Evolutionary conservation across 2,888 invertebrate genomes (phyloP), one percentile per base, ranked within the genome.

Genomic region (Cenopis cana): DNA sequence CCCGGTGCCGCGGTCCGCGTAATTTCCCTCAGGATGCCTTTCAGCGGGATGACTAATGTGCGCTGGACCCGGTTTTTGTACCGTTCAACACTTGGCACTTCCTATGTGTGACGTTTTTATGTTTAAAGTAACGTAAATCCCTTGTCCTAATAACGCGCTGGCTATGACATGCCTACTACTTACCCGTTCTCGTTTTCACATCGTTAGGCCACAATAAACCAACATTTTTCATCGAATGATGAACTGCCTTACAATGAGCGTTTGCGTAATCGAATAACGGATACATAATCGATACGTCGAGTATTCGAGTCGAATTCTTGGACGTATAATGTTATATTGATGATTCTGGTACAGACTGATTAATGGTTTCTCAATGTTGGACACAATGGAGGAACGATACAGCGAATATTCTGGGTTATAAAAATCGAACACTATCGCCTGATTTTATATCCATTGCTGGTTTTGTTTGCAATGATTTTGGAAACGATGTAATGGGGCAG

Each of bases 241-340:
- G 85, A 83, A 91, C 89, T 84, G 81, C 87, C 85, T 80, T 81
- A 88, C 87, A 88, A 88, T 85, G 80, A 83, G 76, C 84, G 82
- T 84, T 84, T 78, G 82, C 85, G 82, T 91, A 91, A 92, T 90
- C 90, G 91, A 91, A 90, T 93, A 88, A 91, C 85, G 85, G 83
- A 88, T 89, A 89, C 86, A 88, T 89, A 90, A 90, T 90, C 90
- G 86, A 89, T 91, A 90, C 83, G 85, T 83, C 85, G 84, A 84
- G 85, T 88, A 89, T 90, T 81, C 85, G 87, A 90, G 89, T 91
- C 89, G 86, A 89, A 91, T 90, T 88, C 89, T 90, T 87, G 90
- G 91, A 89, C 91, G 88, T 88, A 87, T 90, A 91, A 91, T 91
- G 89, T 82, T 92, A 89, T 93, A 93, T 93, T 93, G 93, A 92